A percentile compares a stretch with the other conserved stretches of the same genome.
Conservation (phyloP, 2,888 invertebrate species). For the Brassicogethes aeneus region DNA sequence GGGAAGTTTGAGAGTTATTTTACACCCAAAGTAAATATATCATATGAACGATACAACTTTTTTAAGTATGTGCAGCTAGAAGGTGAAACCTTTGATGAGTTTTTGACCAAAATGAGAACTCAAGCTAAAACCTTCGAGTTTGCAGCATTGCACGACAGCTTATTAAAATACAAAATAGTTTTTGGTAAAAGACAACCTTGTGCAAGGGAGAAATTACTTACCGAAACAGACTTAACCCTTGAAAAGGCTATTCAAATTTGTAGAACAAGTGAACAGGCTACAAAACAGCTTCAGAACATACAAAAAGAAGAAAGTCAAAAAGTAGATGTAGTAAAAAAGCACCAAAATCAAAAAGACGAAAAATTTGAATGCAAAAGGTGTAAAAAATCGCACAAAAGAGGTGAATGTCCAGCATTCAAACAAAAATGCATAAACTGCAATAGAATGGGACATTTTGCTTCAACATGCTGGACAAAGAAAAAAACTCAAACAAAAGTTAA, state of each 20-base stretch:
- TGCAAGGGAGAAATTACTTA: neutral
- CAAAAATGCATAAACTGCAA: neutral
- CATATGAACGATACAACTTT: neutral
- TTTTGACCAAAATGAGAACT: neutral
- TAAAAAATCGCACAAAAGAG: neutral
- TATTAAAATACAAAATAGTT: neutral
- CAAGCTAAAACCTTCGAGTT: neutral
- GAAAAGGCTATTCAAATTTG: neutral
- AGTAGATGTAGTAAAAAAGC: neutral
- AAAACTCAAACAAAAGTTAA: neutral
- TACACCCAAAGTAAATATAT: too few species aligned
- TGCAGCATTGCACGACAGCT: neutral
- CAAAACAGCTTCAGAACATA: neutral
- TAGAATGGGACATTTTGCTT: neutral
- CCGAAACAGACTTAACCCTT: neutral
- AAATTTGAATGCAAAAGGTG: neutral
- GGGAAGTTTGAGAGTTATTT: too few species aligned
- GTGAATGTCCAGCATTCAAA: neutral
- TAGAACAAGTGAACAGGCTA: neutral
- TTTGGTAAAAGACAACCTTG: neutral
- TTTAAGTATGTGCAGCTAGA: neutral
- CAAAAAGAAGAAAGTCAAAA: neutral
- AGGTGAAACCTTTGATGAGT: neutral
- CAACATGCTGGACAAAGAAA: neutral
- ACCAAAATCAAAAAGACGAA: neutral